A percentile compares a stretch with the other conserved stretches of the same genome.
Conservation (phyloP, 2,888 invertebrate species). For the Mythimna albipuncta region DNA sequence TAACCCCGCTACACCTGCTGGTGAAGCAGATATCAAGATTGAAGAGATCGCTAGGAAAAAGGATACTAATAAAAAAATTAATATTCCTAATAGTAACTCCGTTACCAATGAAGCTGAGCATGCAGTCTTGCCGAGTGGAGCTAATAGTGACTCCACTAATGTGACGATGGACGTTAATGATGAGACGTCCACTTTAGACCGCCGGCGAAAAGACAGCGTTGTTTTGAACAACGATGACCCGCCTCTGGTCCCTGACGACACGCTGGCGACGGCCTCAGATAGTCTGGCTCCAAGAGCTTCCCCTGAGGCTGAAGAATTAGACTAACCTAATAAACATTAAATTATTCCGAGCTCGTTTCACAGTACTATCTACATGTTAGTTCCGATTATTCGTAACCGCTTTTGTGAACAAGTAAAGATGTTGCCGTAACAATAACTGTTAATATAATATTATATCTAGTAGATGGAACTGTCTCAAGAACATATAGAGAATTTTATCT, state of each 20-base stretch:
- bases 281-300: conserved; percentile 77
- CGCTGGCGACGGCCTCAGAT: conserved; percentile 51
- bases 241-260: conserved; percentile 62
- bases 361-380: conserved; percentile 70
- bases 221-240: conserved; percentile 70
- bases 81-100: conserved; percentile 69
- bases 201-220: conserved; percentile 78
- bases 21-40: conserved; percentile 76
- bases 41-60: conserved; percentile 81
- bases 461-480: conserved; percentile 58
- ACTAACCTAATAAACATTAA: conserved; percentile 75
- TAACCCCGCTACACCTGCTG: conserved; percentile 62
- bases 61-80: conserved; percentile 67
- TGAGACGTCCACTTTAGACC: conserved; percentile 80
- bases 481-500: conserved; percentile 61
- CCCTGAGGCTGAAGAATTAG: conserved; percentile 83
- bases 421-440: conserved; percentile 67
- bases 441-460: conserved; percentile 60
- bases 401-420: conserved; percentile 74
- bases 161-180: conserved; percentile 62
- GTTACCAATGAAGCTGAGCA: conserved; percentile 61
- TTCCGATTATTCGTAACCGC: conserved; percentile 73
- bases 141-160: conserved; percentile 62
- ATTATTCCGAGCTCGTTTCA: conserved; percentile 69
- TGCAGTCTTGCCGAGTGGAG: conserved; percentile 66